phyloP scores from a whole-genome alignment of 2,888 invertebrate species.

The Pyrocoelia pectoralis region DNA sequence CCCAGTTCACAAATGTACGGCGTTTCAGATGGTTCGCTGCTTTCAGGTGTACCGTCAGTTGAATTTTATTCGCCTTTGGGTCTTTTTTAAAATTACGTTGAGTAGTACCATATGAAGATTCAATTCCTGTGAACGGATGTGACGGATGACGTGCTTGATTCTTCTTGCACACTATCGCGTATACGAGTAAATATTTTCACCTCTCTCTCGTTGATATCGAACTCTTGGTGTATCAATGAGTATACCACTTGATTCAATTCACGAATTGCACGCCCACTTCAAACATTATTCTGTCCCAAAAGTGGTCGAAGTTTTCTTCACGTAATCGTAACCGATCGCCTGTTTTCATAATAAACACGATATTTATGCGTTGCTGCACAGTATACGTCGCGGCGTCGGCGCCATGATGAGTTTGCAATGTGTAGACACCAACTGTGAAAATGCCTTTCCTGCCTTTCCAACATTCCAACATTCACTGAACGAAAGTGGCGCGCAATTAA shows the following conservation, averaged over 20 bases:
- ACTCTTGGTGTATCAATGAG: slow-evolving; percentile 3
- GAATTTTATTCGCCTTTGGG: slow-evolving; percentile 1
- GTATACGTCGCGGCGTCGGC: background rate
- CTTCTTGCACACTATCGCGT: background rate
- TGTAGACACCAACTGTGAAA: slow-evolving; percentile 3
- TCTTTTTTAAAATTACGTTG: background rate
- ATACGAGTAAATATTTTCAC: background rate
- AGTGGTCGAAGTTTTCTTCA: slow-evolving; percentile 6
- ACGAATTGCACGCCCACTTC: background rate
- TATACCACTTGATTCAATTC: background rate
- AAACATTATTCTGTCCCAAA: background rate
- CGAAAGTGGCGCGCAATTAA: background rate
- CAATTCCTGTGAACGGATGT: background rate
- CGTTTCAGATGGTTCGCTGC: background rate
- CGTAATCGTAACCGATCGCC: no score
- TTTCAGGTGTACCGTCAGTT: background rate
- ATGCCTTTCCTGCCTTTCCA: no score
- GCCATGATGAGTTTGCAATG: background rate
- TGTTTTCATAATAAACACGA: background rate
- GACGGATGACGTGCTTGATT: slow-evolving; percentile 1
- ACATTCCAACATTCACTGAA: background rate
- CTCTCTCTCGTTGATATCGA: background rate
- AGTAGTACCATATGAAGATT: slow-evolving; percentile 2
- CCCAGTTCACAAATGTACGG: slow-evolving; percentile 4
- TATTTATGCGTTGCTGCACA: slow-evolving; percentile 6